Percentiles rank a stretch among this genome's conserved stretches.
phyloP scores from a whole-genome alignment of 2,888 invertebrate species.

The Clistopyga incitator region DNA sequence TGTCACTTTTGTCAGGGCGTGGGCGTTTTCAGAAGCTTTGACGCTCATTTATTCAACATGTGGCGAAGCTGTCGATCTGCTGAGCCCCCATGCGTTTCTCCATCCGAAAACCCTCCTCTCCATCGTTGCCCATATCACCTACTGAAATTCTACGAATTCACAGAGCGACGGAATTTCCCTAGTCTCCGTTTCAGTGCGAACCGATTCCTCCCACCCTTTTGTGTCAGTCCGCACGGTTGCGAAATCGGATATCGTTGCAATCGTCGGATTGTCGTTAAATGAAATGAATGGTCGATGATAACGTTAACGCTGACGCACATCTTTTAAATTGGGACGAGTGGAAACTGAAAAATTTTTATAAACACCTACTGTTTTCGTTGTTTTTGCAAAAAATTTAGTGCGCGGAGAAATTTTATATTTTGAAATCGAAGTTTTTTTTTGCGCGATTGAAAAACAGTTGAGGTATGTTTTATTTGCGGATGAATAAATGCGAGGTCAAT shows the following conservation, averaged over 20 bases:
- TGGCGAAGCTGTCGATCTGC: not conserved
- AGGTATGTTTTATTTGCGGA: not conserved
- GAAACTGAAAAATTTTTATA: not conserved
- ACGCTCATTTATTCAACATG: slow-evolving; percentile 56
- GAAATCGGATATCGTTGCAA: slow-evolving; percentile 62
- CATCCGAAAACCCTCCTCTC: not conserved
- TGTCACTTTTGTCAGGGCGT: slow-evolving; percentile 67
- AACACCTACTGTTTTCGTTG: not conserved
- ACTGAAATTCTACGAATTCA: slow-evolving; percentile 14
- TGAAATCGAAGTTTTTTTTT: not conserved
- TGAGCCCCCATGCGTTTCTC: not conserved
- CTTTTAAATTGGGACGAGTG: slow-evolving; percentile 7
- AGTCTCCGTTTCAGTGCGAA: slow-evolving; percentile 43
- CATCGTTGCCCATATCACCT: slow-evolving; percentile 1
- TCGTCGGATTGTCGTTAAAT: slow-evolving; percentile 39
- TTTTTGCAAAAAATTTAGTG: not conserved
- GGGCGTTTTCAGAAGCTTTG: slow-evolving; percentile 53
- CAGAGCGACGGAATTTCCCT: slow-evolving; percentile 39
- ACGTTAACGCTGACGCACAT: slow-evolving; percentile 3
- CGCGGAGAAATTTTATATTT: not conserved
- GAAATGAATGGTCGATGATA: slow-evolving; percentile 41
- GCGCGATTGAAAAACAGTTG: not conserved
- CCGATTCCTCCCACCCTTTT: not conserved
- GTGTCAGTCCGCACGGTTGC: slow-evolving; percentile 7
- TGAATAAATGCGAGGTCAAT: not conserved